Percentiles rank a stretch among this genome's conserved stretches.
These are phyloP conservation scores for Phyllostomus hastatus DNA, from an alignment of 2,113 vertebrate species.

Conservation along the genomic window DNA sequence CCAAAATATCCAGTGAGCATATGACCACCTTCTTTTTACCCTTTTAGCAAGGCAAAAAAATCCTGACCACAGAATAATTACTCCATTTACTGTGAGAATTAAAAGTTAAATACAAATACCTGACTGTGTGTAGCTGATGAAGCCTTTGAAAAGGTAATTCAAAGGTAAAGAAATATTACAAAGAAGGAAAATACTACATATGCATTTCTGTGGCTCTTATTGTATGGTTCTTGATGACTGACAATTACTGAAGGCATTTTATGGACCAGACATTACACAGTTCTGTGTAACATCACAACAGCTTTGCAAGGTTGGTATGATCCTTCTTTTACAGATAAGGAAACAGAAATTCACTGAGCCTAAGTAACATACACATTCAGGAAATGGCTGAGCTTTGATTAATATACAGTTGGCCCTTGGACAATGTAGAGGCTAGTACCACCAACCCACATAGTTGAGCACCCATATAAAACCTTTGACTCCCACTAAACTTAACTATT, in stretches of 20 bases:
- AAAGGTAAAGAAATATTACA: background rate
- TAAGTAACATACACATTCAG: background rate
- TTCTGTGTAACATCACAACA: background rate
- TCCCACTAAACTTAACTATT: background rate
- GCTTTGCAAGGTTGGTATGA: background rate
- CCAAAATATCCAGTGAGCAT: background rate
- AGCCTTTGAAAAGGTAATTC: background rate
- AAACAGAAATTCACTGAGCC: background rate
- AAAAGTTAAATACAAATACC: background rate
- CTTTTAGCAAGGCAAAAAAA: background rate
- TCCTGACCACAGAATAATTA: background rate
- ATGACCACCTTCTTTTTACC: background rate
- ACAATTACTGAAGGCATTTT: background rate
- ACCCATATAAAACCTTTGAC: background rate
- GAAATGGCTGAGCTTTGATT: background rate
- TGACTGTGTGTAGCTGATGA: background rate
- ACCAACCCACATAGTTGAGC: background rate
- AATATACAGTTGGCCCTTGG: background rate
- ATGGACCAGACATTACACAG: background rate
- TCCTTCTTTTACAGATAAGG: background rate
- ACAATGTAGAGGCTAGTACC: background rate
- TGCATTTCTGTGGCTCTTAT: background rate
- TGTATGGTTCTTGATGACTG: background rate
- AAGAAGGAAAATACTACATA: background rate
- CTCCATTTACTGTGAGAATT: background rate